A percentile compares a stretch with the other conserved stretches of the same genome.
Evolutionary conservation across 2,113 vertebrate genomes (phyloP).

Genomic region (Myotis davidii): DNA sequence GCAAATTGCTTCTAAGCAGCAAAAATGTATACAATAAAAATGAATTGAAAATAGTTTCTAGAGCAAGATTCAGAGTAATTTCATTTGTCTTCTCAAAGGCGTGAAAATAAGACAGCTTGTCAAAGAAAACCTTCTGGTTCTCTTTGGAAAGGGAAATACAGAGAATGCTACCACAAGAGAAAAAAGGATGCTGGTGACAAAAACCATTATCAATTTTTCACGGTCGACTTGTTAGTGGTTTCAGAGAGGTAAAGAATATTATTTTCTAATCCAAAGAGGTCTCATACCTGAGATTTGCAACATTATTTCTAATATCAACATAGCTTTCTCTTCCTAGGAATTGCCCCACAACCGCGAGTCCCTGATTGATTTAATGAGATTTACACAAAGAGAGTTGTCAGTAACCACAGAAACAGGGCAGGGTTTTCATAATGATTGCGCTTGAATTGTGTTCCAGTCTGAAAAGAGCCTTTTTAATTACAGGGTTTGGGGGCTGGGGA

Average conservation of each 20-base stretch:
- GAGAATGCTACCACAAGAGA: not conserved
- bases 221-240: slow-evolving; percentile 49
- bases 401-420: slow-evolving; percentile 72
- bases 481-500: slow-evolving; percentile 13
- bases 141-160: not conserved
- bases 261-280: slow-evolving; percentile 57
- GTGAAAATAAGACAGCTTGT: slow-evolving; percentile 43
- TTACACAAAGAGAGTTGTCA: slow-evolving; percentile 73
- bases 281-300: slow-evolving; percentile 63
- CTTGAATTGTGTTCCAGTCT: slow-evolving; percentile 64
- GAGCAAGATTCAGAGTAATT: slow-evolving; percentile 15
- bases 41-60: slow-evolving; percentile 24
- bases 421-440: slow-evolving; percentile 63
- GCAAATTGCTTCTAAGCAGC: slow-evolving; percentile 44
- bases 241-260: slow-evolving; percentile 64
- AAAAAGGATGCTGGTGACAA: not conserved
- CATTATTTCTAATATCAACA: slow-evolving; percentile 65
- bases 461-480: slow-evolving; percentile 78
- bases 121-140: slow-evolving; percentile 6
- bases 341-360: slow-evolving; percentile 5
- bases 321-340: slow-evolving; percentile 50
- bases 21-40: slow-evolving; percentile 34
- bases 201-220: slow-evolving; percentile 62
- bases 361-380: slow-evolving; percentile 75
- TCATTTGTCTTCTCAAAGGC: slow-evolving; percentile 53